phyloP scores from a whole-genome alignment of 2,113 vertebrate genomes.

The Python bivittatus region DNA sequence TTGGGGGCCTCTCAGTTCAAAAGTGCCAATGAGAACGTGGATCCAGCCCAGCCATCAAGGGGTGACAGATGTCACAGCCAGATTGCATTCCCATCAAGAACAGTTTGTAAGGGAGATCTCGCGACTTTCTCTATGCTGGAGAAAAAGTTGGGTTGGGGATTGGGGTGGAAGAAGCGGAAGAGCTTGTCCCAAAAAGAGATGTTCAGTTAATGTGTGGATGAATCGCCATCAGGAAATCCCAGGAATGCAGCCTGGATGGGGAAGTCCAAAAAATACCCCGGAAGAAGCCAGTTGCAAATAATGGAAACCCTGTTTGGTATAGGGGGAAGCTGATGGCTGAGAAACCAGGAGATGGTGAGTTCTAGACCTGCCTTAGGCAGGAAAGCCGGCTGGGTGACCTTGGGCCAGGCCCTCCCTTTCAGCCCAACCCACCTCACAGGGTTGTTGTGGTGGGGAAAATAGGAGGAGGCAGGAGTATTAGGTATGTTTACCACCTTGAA shows the following conservation, averaged over 20 bases:
- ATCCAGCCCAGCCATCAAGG: background rate
- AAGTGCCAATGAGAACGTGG: background rate
- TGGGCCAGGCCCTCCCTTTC: background rate
- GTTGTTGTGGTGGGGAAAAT: background rate
- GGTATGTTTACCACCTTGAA: background rate
- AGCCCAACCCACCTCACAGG: background rate
- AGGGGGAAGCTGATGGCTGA: background rate
- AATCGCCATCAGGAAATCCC: background rate
- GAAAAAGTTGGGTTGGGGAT: conserved; percentile 43
- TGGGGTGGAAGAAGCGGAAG: background rate
- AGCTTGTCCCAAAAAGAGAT: rapidly evolving
- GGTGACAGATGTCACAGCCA: background rate
- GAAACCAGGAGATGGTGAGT: background rate
- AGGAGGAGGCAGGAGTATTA: background rate
- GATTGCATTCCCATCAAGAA: background rate
- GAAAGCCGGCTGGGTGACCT: background rate
- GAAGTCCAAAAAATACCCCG: background rate
- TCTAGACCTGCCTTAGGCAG: background rate
- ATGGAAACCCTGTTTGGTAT: background rate
- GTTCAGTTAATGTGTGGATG: background rate
- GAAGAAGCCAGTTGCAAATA: background rate
- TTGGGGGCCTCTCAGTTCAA: background rate
- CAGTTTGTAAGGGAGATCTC: background rate
- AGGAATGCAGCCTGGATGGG: background rate
- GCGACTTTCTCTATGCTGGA: background rate